These are phyloP conservation scores for Drosophila funebris DNA, from an alignment of 1,140 invertebrate species.

Conservation along the genomic window DNA sequence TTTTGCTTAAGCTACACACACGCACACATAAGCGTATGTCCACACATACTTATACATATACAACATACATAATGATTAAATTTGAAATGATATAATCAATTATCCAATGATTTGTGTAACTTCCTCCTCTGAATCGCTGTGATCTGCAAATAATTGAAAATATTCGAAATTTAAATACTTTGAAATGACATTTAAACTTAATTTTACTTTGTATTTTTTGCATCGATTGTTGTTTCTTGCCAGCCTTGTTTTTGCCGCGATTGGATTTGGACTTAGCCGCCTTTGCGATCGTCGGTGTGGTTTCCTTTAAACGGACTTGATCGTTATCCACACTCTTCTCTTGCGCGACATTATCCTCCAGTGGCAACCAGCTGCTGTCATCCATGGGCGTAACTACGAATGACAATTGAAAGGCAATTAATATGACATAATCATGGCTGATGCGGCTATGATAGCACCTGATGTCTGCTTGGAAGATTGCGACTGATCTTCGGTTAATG, in stretches of 20 bases:
- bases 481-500: not conserved
- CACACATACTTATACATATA: not conserved
- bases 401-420: not conserved
- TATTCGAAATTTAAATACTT: not conserved
- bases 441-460: not conserved
- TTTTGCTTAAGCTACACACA: conserved; percentile 1
- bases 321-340: not conserved
- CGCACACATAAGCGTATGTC: no score
- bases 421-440: not conserved
- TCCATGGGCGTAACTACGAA: conserved; percentile 16
- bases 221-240: conserved; percentile 25
- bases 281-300: not conserved
- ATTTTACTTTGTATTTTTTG: conserved; percentile 20
- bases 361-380: conserved; percentile 46
- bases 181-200: not conserved
- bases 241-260: conserved; percentile 25
- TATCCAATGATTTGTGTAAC: conserved; percentile 45
- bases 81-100: not conserved
- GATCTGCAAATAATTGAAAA: conserved; percentile 44
- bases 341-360: conserved; percentile 5
- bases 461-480: not conserved
- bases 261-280: conserved; percentile 25
- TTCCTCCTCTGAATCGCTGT: conserved; percentile 67
- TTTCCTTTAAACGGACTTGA: not conserved
- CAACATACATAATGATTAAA: not conserved